Evolutionary conservation across 1,140 invertebrate species (phyloP).

Genomic region (Sinonovacula constricta): DNA sequence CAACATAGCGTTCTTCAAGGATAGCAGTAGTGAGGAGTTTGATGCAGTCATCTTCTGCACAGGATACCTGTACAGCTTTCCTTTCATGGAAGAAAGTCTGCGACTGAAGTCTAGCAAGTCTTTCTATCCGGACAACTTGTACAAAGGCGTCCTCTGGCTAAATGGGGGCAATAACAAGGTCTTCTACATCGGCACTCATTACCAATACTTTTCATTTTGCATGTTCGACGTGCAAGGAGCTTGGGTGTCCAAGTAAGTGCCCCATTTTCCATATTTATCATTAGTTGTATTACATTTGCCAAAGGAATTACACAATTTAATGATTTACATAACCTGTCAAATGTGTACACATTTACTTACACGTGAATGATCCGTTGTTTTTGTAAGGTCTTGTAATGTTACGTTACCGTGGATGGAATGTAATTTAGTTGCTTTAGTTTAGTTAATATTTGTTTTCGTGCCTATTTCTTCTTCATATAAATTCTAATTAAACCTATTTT

Average conservation of each 20-base stretch:
- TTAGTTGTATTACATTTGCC: neutral
- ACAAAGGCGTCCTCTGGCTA: conserved; percentile 40
- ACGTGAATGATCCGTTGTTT: too few species aligned
- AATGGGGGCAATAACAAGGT: conserved; percentile 36
- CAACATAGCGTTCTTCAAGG: conserved; percentile 33
- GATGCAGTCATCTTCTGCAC: conserved; percentile 43
- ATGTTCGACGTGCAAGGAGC: conserved; percentile 42
- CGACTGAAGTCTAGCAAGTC: conserved; percentile 1
- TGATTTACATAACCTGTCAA: too few species aligned
- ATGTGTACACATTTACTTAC: too few species aligned
- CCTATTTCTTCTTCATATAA: neutral
- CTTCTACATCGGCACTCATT: conserved; percentile 36
- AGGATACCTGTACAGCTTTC: conserved; percentile 40
- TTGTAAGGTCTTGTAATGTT: too few species aligned
- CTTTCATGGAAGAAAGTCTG: conserved; percentile 23
- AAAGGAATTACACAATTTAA: neutral
- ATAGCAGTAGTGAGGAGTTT: conserved; percentile 15
- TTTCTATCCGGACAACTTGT: conserved; percentile 17
- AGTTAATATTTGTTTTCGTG: neutral
- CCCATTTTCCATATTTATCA: neutral
- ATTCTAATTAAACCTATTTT: neutral
- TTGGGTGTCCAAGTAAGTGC: conserved; percentile 29
- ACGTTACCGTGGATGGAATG: too few species aligned
- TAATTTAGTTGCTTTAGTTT: too few species aligned
- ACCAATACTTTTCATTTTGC: conserved; percentile 29